These are phyloP conservation scores for Drosophila ananassae DNA, from an alignment of 1,140 invertebrate species.

Conservation along the genomic window DNA sequence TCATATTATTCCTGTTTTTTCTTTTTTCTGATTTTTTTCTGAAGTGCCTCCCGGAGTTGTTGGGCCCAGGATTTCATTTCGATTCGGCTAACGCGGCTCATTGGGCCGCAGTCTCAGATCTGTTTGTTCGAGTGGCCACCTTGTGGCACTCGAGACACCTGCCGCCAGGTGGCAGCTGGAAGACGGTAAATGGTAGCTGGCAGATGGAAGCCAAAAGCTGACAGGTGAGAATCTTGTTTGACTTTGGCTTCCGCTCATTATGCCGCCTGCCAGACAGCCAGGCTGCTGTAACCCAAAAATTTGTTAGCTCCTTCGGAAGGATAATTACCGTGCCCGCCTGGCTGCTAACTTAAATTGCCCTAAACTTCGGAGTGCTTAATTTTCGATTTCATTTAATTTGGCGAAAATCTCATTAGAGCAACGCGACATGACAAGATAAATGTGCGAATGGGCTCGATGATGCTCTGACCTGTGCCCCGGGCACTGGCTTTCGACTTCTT, in stretches of 20 bases:
- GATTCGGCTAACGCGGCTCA: slow-evolving; percentile 43
- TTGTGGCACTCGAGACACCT: slow-evolving; percentile 37
- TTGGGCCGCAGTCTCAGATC: slow-evolving; percentile 53
- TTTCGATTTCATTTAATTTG: slow-evolving; percentile 58
- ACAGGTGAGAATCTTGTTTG: slow-evolving; percentile 53
- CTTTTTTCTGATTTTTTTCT: slow-evolving; percentile 1
- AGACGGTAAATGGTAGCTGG: slow-evolving; percentile 20
- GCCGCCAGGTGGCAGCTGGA: slow-evolving; percentile 46
- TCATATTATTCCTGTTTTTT: slow-evolving; percentile 14
- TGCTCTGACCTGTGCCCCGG: slow-evolving; percentile 41
- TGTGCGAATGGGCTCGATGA: slow-evolving; percentile 35
- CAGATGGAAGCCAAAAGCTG: slow-evolving; percentile 30
- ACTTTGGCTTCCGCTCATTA: slow-evolving; percentile 54
- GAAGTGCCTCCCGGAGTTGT: slow-evolving; percentile 40
- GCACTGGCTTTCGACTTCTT: slow-evolving; percentile 29
- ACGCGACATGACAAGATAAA: slow-evolving; percentile 36
- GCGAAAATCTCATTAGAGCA: slow-evolving; percentile 49
- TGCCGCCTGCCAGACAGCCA: neutral
- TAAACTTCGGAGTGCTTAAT: slow-evolving; percentile 18
- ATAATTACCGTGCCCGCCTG: slow-evolving; percentile 35
- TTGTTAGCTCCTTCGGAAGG: slow-evolving; percentile 25
- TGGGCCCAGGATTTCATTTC: slow-evolving; percentile 59
- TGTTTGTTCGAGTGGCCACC: slow-evolving; percentile 51
- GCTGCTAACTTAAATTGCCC: slow-evolving; percentile 53
- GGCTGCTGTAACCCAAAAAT: slow-evolving; percentile 4